phyloP scores from a whole-genome alignment of 35 echinoderm and acorn worm genomes.

The Anneissia japonica region DNA sequence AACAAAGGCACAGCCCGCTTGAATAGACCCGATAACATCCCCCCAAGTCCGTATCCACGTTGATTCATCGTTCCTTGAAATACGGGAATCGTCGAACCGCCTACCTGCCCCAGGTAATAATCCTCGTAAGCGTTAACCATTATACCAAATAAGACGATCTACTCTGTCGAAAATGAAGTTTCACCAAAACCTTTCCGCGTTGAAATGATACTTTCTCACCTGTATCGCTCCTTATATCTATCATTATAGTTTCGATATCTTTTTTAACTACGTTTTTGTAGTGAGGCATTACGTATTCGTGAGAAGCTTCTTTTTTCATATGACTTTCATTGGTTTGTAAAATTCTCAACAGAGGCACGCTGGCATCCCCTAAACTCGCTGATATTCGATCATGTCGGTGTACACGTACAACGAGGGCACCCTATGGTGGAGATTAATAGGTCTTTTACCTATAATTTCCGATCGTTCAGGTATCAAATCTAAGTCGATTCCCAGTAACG shows the following conservation, averaged over 20 bases:
- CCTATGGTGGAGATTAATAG: background rate
- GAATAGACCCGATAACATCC: constrained; percentile 52
- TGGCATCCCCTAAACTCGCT: constrained; percentile 36
- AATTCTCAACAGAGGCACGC: constrained; percentile 41
- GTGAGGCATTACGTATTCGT: constrained; percentile 27
- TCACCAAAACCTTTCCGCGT: constrained; percentile 27
- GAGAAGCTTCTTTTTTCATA: constrained; percentile 7
- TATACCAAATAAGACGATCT: constrained; percentile 37
- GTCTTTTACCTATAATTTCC: background rate
- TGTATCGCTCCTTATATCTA: constrained; percentile 55
- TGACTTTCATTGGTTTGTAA: constrained; percentile 13
- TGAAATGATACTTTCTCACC: constrained; percentile 48
- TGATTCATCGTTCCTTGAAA: constrained; percentile 24
- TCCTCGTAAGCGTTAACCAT: constrained; percentile 21
- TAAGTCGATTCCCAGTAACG: constrained; percentile 8
- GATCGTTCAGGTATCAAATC: background rate
- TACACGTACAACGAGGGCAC: constrained; percentile 33
- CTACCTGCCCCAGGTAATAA: background rate
- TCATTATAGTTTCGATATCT: constrained; percentile 45
- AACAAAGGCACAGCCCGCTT: constrained; percentile 31
- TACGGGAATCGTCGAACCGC: constrained; percentile 3
- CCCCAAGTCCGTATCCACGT: constrained; percentile 32
- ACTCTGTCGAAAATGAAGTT: constrained; percentile 50
- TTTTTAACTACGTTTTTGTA: constrained; percentile 48
- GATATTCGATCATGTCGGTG: constrained; percentile 50